Evolutionary conservation across 2,888 invertebrate genomes (phyloP).

Genomic region (Blomia tropicalis): DNA sequence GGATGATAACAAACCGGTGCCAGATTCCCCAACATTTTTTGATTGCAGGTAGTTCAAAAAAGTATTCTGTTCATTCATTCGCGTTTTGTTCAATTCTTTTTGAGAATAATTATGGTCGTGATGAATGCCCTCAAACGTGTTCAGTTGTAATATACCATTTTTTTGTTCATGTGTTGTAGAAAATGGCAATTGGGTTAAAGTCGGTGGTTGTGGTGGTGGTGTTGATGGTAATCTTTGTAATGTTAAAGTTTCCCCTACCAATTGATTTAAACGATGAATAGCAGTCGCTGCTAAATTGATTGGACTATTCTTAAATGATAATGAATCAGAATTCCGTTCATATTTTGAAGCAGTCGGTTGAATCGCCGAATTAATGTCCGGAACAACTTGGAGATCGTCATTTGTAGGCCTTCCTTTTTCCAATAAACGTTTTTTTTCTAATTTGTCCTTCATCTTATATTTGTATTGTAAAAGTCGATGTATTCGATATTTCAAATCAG

Average conservation of each 20-base stretch:
- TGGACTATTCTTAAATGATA: too few relatives aligned
- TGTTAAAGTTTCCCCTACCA: too few relatives aligned
- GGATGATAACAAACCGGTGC: not conserved
- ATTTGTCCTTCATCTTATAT: not conserved
- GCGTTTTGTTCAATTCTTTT: not conserved
- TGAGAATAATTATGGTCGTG: conserved; percentile 8
- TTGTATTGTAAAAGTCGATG: not conserved
- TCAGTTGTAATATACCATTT: not conserved
- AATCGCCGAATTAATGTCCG: not conserved
- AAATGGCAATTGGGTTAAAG: not conserved
- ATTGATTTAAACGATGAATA: too few relatives aligned
- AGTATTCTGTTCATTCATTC: not conserved
- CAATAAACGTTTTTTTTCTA: not conserved
- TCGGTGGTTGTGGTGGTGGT: not conserved
- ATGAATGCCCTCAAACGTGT: not conserved
- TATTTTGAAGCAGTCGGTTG: not conserved
- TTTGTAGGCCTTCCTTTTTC: not conserved
- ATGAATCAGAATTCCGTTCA: too few relatives aligned
- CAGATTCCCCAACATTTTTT: not conserved
- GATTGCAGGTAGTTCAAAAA: not conserved
- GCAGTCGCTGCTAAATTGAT: too few relatives aligned
- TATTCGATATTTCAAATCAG: not conserved
- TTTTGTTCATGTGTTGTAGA: not conserved
- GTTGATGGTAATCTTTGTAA: too few relatives aligned
- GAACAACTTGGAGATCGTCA: conserved; percentile 7